A percentile compares a stretch with the other conserved stretches of the same genome.
These are phyloP conservation scores for Mus spicilegus DNA, from an alignment of 2,113 vertebrate genomes.

Conservation along the genomic window DNA sequence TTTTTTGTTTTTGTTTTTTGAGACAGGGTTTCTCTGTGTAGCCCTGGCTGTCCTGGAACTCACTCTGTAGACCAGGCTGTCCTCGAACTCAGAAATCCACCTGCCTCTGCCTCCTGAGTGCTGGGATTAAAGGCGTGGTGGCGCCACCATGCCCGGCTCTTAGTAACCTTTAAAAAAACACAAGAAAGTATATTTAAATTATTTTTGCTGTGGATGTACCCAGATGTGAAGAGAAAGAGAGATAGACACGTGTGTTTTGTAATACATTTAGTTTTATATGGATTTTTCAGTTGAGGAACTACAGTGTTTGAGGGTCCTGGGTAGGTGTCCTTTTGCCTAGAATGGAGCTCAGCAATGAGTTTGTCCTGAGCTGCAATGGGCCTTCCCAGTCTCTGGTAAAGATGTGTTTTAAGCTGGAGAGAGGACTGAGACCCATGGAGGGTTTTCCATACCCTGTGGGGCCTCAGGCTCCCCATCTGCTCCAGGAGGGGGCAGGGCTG, in stretches of 20 bases:
- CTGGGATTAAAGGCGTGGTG: no score
- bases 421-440: neutral
- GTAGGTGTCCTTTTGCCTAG: neutral
- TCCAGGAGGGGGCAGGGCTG: constrained; percentile 55
- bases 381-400: neutral
- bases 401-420: neutral
- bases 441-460: neutral
- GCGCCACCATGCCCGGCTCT: neutral
- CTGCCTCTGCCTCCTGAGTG: no score
- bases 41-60: no score
- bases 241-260: neutral
- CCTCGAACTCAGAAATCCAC: no score
- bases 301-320: neutral
- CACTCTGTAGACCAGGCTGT: no score
- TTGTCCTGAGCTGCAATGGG: neutral
- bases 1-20: no score
- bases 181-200: neutral
- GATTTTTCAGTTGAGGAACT: neutral
- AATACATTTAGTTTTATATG: neutral
- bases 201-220: neutral
- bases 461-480: constrained; percentile 47
- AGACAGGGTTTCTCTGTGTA: no score
- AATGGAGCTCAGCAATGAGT: neutral
- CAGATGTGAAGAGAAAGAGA: neutral
- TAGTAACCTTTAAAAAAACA: neutral